Conservation (phyloP, 2,797 vertebrate species). For the Thunnus albacares region DNA sequence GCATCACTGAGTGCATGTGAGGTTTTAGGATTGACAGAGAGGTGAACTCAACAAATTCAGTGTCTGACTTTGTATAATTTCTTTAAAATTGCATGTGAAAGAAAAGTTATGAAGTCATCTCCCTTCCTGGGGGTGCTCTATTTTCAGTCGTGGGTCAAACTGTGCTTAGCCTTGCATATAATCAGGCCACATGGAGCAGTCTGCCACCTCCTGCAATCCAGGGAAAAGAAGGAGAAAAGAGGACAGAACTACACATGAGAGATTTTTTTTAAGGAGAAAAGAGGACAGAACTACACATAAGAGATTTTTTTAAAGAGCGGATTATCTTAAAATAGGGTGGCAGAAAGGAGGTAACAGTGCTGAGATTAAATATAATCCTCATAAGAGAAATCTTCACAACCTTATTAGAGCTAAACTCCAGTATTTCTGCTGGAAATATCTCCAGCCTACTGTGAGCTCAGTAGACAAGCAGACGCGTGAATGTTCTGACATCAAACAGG, state of each 20-base stretch:
- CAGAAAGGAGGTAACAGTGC: conserved; percentile 25
- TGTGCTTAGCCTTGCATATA: conserved; percentile 82
- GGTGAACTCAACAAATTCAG: neutral
- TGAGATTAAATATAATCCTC: conserved; percentile 63
- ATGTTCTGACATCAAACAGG: conserved; percentile 42
- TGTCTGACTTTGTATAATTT: conserved; percentile 41
- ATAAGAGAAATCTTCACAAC: conserved; percentile 39
- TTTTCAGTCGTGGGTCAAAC: conserved; percentile 80
- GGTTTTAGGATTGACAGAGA: conserved; percentile 23
- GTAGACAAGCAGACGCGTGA: conserved; percentile 24
- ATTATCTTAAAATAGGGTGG: conserved; percentile 57
- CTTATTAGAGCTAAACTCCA: conserved; percentile 47
- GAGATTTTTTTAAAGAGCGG: conserved; percentile 48
- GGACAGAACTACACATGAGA: conserved; percentile 55
- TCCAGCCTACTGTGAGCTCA: conserved; percentile 10
- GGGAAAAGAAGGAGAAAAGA: conserved; percentile 56
- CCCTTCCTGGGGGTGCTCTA: conserved; percentile 63
- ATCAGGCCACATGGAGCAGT: conserved; percentile 79
- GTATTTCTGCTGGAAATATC: conserved; percentile 39
- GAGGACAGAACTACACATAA: conserved; percentile 52
- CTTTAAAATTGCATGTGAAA: conserved; percentile 38
- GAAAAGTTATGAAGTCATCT: conserved; percentile 51
- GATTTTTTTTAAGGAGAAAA: conserved; percentile 22
- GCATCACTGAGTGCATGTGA: conserved; percentile 3
- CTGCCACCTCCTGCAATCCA: conserved; percentile 68